Base-by-base conservation (phyloP, 2,113 vertebrate genomes). In the Lipophrys pholis region DNA sequence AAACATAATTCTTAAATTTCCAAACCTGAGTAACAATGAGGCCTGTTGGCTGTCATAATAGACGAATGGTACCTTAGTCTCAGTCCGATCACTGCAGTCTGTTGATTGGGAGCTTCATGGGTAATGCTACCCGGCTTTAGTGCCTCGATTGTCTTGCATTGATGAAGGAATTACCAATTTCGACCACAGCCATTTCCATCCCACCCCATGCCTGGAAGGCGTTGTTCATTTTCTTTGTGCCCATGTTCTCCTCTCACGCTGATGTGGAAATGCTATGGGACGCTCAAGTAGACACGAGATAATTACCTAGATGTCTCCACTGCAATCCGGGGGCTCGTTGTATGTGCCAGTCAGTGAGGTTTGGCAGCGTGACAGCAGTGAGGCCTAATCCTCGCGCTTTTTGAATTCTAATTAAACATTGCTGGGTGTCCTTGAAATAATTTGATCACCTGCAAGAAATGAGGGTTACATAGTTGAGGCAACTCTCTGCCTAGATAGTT, bases 211-310 rank as follows among this genome's bases (percentile, higher is more conserved):
- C 62, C 72, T 70, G 52, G 56, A 71, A 76, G 76, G 64, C 86
- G 89, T 92, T 91, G 89, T 91, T 90, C 68, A 66, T 74, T 73
- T 85, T 70, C 68, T 88, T 81, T 83, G 76, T 87, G 63, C 50
- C 45, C 59, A 48, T 55, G 41, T 60, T 52, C 64, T 68, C 55
- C 67, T 70, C 73, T 61, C 57, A 80, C 78, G 65, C 72, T 67
- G 78, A 70, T 75, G 80, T 67, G 72, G 21, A 30, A 30, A 30
- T 30, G 21, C 21, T 30, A 4, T 30, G 21, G 59, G 64, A 17
- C 9, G 17, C 53, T 52, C 39, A 41, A 56, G 72, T 71, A 55
- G 42, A 46, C 35, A 41, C 30, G 36, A 15, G 81, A 82, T 80
- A 84, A 91, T 87, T 86, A 72, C 74, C 77, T 78, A 61, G 61